phyloP scores from a whole-genome alignment of 2,113 vertebrate genomes.

The Camelus bactrianus region DNA sequence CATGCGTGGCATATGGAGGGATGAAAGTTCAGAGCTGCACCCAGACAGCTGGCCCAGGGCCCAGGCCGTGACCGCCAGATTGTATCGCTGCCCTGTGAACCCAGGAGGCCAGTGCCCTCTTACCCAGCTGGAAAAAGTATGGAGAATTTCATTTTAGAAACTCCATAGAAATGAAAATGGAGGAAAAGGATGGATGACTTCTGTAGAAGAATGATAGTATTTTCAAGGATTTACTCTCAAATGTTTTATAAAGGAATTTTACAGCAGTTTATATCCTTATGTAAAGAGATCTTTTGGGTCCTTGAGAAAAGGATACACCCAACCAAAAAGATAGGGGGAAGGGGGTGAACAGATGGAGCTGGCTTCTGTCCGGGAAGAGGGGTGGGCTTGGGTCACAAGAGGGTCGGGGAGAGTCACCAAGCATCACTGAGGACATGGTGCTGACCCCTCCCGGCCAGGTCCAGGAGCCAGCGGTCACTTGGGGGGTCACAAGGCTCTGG shows the following conservation, averaged over 20 bases:
- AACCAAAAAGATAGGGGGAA: not conserved
- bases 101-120: not conserved
- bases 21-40: not conserved
- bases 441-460: not conserved
- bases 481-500: too few species aligned
- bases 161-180: not conserved
- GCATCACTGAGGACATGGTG: not conserved
- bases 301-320: not conserved
- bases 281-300: not conserved
- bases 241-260: not conserved
- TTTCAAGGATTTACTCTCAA: not conserved
- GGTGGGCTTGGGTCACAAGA: not conserved
- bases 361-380: not conserved
- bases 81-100: not conserved
- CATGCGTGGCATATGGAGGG: not conserved
- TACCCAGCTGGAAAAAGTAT: not conserved
- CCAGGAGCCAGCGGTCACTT: not conserved
- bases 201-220: not conserved
- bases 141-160: not conserved
- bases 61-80: not conserved
- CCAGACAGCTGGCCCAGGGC: not conserved
- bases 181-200: not conserved
- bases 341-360: not conserved
- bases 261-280: not conserved
- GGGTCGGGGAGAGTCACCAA: too few species aligned